These are phyloP conservation scores for Paguma larvata DNA, from an alignment of 2,797 vertebrate species.

Conservation along the genomic window DNA sequence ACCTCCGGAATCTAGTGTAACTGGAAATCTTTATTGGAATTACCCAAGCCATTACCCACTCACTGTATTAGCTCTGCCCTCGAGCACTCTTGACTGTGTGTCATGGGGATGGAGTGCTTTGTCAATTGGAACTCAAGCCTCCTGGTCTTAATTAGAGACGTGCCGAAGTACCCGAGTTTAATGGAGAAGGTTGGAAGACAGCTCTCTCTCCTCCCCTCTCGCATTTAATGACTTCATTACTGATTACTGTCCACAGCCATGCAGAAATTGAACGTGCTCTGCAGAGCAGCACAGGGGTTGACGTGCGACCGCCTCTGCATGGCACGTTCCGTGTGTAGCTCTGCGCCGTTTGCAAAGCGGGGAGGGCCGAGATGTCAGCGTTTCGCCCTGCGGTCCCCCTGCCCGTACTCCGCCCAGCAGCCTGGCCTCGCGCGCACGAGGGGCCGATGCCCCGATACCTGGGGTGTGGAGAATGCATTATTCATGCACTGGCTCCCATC, in stretches of 20 bases:
- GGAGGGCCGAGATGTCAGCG: not conserved
- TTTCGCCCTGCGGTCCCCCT: rapidly evolving
- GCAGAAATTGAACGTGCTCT: conserved; percentile 2
- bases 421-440: not conserved
- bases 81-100: conserved; percentile 75
- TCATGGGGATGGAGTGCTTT: conserved; percentile 76
- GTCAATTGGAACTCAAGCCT: conserved; percentile 81
- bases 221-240: conserved; percentile 63
- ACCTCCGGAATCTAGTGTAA: conserved; percentile 77
- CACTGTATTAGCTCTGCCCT: conserved; percentile 75
- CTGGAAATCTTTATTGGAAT: conserved; percentile 83
- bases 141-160: conserved; percentile 81
- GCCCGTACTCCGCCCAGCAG: not conserved
- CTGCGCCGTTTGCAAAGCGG: not conserved
- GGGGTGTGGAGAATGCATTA: conserved; percentile 70
- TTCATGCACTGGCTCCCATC: conserved; percentile 72
- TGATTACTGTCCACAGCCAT: conserved; percentile 63
- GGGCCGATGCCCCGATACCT: not conserved
- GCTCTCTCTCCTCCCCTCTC: conserved; percentile 38
- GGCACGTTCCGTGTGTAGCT: rapidly evolving
- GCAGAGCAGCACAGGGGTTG: conserved; percentile 35
- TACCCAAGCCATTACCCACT: conserved; percentile 62
- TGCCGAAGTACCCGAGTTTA: conserved; percentile 79
- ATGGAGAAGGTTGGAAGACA: conserved; percentile 73
- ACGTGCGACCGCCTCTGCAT: not conserved